phyloP scores from a whole-genome alignment of 35 echinoderm and acorn worm species.

The Strongylocentrotus purpuratus region DNA sequence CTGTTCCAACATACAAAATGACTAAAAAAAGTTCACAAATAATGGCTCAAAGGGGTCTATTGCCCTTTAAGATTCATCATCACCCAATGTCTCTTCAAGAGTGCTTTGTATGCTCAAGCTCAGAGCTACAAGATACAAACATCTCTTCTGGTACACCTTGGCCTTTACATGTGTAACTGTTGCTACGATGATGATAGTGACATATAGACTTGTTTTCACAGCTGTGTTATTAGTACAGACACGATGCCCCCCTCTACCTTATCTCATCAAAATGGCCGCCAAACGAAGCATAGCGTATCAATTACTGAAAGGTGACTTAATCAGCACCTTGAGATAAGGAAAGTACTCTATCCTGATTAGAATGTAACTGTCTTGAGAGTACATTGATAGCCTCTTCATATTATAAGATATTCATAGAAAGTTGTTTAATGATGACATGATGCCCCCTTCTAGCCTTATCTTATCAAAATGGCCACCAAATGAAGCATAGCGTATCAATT shows the following conservation, averaged over 20 bases:
- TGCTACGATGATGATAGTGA: neutral
- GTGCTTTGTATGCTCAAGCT: neutral
- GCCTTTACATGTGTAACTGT: neutral
- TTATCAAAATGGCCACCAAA: neutral
- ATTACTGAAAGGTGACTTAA: slow-evolving; percentile 8
- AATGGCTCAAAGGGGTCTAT: too few relatives aligned
- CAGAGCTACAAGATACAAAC: neutral
- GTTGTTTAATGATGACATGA: too few relatives aligned
- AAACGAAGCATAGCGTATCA: slow-evolving; percentile 15
- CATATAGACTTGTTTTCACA: neutral
- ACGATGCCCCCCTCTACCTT: neutral
- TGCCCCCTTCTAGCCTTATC: neutral
- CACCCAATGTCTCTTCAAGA: neutral
- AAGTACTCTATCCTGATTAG: neutral
- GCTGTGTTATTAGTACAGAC: neutral
- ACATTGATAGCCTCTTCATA: neutral
- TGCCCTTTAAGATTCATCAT: too few relatives aligned
- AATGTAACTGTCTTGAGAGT: neutral
- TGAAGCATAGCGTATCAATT: slow-evolving; percentile 32
- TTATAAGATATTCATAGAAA: too few relatives aligned
- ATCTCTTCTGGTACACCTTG: neutral
- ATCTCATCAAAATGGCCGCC: neutral
- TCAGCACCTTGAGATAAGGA: neutral
- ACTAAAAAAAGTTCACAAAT: too few relatives aligned
- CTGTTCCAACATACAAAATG: too few relatives aligned